phyloP scores from a whole-genome alignment of 2,888 invertebrate species.

The Papilio gigon region DNA sequence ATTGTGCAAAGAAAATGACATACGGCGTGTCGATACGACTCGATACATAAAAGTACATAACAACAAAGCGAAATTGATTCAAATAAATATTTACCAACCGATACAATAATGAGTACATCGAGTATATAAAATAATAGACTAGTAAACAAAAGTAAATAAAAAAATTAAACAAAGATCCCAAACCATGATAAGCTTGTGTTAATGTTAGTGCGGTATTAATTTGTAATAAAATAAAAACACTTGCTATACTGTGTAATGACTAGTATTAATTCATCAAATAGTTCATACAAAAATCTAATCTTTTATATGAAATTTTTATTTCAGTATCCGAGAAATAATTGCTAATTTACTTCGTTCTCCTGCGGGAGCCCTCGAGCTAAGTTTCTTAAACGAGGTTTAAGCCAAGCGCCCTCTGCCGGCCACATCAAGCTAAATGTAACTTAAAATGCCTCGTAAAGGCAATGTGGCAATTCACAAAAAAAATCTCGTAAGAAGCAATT shows the following conservation, averaged over 20 bases:
- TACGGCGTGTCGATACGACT: conserved; percentile 47
- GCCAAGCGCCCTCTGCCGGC: no score
- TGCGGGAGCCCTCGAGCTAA: no score
- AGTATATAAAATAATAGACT: background rate
- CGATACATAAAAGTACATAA: conserved; percentile 46
- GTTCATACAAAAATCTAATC: background rate
- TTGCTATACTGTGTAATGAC: background rate
- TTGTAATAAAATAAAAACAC: background rate
- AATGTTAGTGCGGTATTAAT: background rate
- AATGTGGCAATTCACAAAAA: no score
- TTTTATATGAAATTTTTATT: no score
- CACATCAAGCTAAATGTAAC: no score
- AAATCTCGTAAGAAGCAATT: background rate
- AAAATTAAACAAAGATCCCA: background rate
- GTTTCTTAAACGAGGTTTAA: no score
- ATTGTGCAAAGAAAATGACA: conserved; percentile 63
- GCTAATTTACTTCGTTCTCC: no score
- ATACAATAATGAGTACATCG: no score
- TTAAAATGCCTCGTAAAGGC: no score
- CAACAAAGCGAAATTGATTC: conserved; percentile 27
- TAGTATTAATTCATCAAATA: background rate
- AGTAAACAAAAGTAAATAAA: background rate
- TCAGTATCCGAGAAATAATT: no score
- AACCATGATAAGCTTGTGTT: background rate
- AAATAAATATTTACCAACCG: background rate